Percentiles rank a stretch among this genome's conserved stretches.
phyloP scores from a whole-genome alignment of 2,113 vertebrate species.

The Oophaga pumilio region DNA sequence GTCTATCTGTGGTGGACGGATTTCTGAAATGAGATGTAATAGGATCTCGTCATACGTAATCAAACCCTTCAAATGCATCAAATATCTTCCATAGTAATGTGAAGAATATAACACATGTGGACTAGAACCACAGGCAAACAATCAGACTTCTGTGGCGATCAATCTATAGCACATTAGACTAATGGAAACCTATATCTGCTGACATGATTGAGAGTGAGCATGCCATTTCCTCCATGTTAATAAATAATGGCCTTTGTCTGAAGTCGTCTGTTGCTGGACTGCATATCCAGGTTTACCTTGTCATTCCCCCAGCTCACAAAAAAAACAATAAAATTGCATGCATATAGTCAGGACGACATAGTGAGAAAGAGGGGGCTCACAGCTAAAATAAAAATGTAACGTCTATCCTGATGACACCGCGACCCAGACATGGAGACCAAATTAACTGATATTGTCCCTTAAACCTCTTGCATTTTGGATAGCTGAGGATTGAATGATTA shows the following conservation, averaged over 20 bases:
- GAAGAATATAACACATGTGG: background rate
- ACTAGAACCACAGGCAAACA: background rate
- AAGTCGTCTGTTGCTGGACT: background rate
- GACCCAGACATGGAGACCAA: background rate
- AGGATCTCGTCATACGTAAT: background rate
- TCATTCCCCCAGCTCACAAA: background rate
- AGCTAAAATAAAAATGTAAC: background rate
- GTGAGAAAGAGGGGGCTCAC: background rate
- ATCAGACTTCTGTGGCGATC: background rate
- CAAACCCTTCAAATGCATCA: background rate
- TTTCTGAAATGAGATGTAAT: background rate
- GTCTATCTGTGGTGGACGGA: background rate
- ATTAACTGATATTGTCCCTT: background rate
- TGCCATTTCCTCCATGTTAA: background rate
- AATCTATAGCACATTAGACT: background rate
- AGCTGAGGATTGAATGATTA: background rate
- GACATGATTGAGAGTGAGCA: background rate
- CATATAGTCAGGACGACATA: background rate
- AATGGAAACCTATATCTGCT: slow-evolving; percentile 2
- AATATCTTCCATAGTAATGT: background rate
- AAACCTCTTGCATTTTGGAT: background rate
- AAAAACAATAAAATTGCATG: background rate
- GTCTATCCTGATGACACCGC: background rate
- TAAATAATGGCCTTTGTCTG: slow-evolving; percentile 2
- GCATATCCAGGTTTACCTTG: background rate